Evolutionary conservation across 2,888 invertebrate species (phyloP), one percentile per base, ranked within the genome.

Genomic region (Heliconius cydno): DNA sequence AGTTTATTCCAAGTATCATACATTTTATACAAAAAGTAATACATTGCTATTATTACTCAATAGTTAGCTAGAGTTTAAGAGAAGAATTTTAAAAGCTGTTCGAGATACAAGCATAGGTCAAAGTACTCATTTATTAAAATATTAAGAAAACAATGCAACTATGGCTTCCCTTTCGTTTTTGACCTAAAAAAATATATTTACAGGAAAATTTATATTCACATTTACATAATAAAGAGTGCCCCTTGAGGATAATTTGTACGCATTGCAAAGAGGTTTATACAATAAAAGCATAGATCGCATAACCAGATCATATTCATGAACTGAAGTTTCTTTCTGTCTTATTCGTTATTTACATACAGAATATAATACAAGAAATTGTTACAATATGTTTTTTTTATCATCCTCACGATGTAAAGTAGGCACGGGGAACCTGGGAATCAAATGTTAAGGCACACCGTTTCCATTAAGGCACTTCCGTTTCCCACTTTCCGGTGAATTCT

Each of bases 201-300:
- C 85, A 85, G 85, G 86, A 84, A 87, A 88, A 90, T 89, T 88
- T 89, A 90, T 89, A 87, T 85, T 84, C 86, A 85, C 88, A 91
- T 91, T 90, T 90, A 86, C 90, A 91, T 92, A 89, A 90, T 88
- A 89, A 85, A 87, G 86, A 87, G 83, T 84, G 86, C 84, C 85
- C 87, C 87, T 92, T 91, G 87, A 85, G 86, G 87, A 87, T 87
- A 86, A 92, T 92, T 91, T 89, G 90, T 92, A 92, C 86, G 89
- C 90, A 87, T 85, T 85, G 87, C 89, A 85, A 87, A 88, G 87
- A 85, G 85, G 80, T 85, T 87, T 87, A 86, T 86, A 90, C 89
- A 90, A 90, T 89, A 90, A 90, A 88, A 87, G 86, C 88, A 86
- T 84, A 86, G 86, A 85, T 85, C 85, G 89, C 85, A 91, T 92